phyloP scores from a whole-genome alignment of 2,113 vertebrate genomes.

The Tylochromis polylepis region DNA sequence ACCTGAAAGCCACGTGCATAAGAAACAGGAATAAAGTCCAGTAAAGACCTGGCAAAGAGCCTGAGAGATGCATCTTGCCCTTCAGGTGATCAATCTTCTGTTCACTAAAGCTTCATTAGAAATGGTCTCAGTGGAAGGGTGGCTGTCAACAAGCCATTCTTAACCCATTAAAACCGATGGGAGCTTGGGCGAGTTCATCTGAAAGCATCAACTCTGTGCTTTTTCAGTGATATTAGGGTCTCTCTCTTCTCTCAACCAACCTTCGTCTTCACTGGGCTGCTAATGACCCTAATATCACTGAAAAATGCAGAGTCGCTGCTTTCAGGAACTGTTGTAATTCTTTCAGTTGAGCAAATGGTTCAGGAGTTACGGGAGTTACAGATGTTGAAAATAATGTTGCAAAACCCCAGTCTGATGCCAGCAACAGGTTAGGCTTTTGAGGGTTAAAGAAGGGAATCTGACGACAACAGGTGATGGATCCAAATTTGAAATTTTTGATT shows the following conservation, averaged over 20 bases:
- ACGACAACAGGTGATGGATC: neutral
- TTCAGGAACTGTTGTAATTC: neutral
- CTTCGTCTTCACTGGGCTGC: neutral
- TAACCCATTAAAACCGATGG: neutral
- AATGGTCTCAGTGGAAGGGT: neutral
- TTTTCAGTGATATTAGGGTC: neutral
- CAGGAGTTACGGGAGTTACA: neutral
- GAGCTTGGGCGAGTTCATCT: neutral
- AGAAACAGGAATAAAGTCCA: fast-evolving
- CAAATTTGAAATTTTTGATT: neutral
- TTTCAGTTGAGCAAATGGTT: neutral
- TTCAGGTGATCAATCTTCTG: neutral
- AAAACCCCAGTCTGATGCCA: neutral
- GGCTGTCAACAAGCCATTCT: neutral
- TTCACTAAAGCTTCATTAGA: neutral
- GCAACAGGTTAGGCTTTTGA: neutral
- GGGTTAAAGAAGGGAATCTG: neutral
- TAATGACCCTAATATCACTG: neutral
- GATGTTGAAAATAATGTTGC: neutral
- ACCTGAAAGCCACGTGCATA: neutral
- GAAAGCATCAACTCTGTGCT: neutral
- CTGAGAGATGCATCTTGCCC: neutral
- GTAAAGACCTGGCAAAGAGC: neutral
- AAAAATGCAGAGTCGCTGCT: neutral
- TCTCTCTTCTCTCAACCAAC: neutral